Conservation (phyloP, 2,888 invertebrate genomes). For the Sarcophaga rosellei region DNA sequence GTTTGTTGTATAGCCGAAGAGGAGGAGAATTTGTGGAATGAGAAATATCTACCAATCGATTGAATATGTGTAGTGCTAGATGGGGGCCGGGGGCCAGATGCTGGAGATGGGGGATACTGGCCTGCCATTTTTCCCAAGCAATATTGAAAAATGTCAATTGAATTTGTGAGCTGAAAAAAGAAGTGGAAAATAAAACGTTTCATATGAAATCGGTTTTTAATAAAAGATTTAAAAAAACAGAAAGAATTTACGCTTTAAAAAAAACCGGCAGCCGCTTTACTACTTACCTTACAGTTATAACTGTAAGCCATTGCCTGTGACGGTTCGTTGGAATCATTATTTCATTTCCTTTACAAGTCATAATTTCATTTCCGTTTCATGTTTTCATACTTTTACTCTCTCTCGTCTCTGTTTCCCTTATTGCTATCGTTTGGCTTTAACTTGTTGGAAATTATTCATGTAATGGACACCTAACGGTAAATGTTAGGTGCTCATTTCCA, state of each 20-base stretch:
- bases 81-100: background rate
- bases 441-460: conserved; percentile 55
- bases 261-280: background rate
- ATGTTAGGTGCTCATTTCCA: conserved; percentile 56
- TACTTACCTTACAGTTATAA: too few relatives aligned
- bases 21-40: conserved; percentile 13
- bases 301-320: too few relatives aligned
- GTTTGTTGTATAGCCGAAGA: background rate
- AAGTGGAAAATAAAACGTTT: background rate
- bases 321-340: too few relatives aligned
- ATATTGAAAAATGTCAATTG: conserved; percentile 52
- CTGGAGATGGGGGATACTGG: background rate
- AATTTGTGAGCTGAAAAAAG: background rate
- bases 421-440: background rate
- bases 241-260: background rate
- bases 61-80: background rate
- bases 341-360: conserved; percentile 30
- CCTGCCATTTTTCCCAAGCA: conserved; percentile 46
- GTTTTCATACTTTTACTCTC: background rate
- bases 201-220: background rate
- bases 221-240: background rate
- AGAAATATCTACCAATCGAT: background rate
- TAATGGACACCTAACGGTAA: conserved; percentile 53
- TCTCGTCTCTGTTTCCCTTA: background rate
- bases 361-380: conserved; percentile 61